phyloP scores from a whole-genome alignment of 2,113 vertebrate genomes.

The Petrocephalus zakoni region DNA sequence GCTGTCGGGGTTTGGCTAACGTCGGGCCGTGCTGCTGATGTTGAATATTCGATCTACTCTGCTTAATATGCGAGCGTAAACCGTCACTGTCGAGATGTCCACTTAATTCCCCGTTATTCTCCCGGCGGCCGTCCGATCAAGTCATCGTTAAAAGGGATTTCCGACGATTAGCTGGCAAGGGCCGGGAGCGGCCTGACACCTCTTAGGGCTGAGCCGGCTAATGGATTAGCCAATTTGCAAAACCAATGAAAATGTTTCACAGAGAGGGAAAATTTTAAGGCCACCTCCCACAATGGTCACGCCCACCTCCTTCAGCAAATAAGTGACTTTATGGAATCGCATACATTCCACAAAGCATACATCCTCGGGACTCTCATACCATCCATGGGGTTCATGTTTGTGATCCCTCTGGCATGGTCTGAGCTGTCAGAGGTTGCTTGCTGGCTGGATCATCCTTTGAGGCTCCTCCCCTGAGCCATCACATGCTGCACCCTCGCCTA shows the following conservation, averaged over 20 bases:
- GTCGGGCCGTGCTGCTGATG: conserved; percentile 47
- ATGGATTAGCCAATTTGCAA: conserved; percentile 72
- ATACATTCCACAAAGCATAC: too few relatives aligned
- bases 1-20: conserved; percentile 50
- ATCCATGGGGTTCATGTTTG: not conserved
- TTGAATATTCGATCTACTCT: conserved; percentile 53
- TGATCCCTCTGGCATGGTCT: not conserved
- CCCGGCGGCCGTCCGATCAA: conserved; percentile 58
- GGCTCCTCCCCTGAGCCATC: not conserved
- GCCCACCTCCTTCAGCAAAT: not conserved
- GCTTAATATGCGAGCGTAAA: conserved; percentile 60
- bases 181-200: conserved; percentile 51
- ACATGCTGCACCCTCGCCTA: not conserved
- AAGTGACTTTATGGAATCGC: not conserved
- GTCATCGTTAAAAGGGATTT: conserved; percentile 70
- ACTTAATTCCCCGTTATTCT: conserved; percentile 61
- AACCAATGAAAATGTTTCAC: conserved; percentile 67
- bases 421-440: not conserved
- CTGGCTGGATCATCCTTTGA: not conserved
- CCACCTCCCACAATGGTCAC: not conserved
- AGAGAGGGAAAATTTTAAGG: conserved; percentile 58
- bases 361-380: not conserved
- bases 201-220: conserved; percentile 58
- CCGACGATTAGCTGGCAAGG: conserved; percentile 61
- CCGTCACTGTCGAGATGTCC: conserved; percentile 57